Conservation (phyloP, 2,113 vertebrate genomes). For the Ammodytes dubius region DNA sequence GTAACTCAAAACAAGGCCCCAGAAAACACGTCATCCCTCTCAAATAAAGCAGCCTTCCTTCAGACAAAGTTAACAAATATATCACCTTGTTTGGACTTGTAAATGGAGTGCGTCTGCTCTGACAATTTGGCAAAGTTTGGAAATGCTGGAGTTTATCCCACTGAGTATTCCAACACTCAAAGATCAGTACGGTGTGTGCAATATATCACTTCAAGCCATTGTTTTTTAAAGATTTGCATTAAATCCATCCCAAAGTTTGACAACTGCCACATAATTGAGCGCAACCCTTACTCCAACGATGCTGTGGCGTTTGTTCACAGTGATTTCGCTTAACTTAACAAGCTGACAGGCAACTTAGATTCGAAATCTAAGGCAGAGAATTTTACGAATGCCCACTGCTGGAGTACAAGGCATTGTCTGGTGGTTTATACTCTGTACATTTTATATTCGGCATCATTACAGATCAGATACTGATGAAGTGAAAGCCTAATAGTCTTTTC, state of each 20-base stretch:
- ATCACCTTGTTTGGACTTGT: constrained; percentile 54
- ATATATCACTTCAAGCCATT: neutral
- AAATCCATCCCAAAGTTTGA: neutral
- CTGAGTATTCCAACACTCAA: neutral
- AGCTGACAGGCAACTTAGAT: neutral
- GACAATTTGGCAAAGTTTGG: neutral
- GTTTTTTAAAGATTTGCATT: neutral
- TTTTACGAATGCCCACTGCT: neutral
- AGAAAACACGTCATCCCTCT: constrained; percentile 38
- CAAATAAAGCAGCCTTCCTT: constrained; percentile 27
- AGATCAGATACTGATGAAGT: neutral
- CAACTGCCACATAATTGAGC: neutral
- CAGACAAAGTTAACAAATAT: constrained; percentile 17
- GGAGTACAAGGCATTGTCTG: neutral
- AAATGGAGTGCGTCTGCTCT: constrained; percentile 6
- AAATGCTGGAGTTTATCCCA: constrained; percentile 7
- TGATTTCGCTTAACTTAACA: neutral
- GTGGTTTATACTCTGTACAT: neutral
- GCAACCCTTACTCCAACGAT: neutral
- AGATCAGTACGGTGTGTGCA: neutral
- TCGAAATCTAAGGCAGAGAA: neutral
- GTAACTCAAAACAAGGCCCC: constrained; percentile 40
- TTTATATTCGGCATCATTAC: neutral
- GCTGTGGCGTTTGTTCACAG: neutral
- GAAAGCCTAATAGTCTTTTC: neutral